Percentiles rank a stretch among this genome's conserved stretches.
phyloP scores from a whole-genome alignment of 2,113 vertebrate genomes.

The Myotis davidii region DNA sequence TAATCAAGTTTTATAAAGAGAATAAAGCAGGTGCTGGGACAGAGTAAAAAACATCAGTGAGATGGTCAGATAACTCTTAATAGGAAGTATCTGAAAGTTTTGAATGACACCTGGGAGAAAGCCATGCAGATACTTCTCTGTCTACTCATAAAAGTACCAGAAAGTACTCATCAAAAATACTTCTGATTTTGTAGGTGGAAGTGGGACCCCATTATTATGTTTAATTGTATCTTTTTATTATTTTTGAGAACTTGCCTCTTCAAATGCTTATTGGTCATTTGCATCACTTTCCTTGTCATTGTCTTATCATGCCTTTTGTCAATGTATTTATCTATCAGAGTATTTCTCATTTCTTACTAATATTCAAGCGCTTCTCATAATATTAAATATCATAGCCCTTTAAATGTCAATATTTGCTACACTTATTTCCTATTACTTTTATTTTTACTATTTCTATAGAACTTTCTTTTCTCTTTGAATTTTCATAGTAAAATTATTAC shows the following conservation, averaged over 20 bases:
- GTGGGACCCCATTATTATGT: no score
- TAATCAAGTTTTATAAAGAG: background rate
- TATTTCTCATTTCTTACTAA: background rate
- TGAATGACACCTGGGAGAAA: background rate
- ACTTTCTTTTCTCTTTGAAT: conserved; percentile 24
- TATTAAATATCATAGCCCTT: background rate
- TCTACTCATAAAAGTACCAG: background rate
- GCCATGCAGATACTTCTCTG: background rate
- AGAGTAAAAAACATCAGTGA: background rate
- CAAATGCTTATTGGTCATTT: background rate
- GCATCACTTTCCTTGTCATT: background rate
- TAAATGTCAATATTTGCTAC: background rate
- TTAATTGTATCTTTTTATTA: background rate
- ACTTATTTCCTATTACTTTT: background rate
- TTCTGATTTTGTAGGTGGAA: background rate
- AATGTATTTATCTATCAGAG: background rate
- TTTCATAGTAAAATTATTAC: background rate
- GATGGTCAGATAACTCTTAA: background rate
- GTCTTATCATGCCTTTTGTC: background rate
- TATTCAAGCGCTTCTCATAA: background rate
- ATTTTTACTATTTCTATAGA: background rate
- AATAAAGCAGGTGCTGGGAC: background rate
- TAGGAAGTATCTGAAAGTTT: background rate
- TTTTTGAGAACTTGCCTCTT: background rate
- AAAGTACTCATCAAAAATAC: background rate